Evolutionary conservation across 2,888 invertebrate genomes (phyloP), one percentile per base, ranked within the genome.

Genomic region (Pyrrhosoma nymphula): DNA sequence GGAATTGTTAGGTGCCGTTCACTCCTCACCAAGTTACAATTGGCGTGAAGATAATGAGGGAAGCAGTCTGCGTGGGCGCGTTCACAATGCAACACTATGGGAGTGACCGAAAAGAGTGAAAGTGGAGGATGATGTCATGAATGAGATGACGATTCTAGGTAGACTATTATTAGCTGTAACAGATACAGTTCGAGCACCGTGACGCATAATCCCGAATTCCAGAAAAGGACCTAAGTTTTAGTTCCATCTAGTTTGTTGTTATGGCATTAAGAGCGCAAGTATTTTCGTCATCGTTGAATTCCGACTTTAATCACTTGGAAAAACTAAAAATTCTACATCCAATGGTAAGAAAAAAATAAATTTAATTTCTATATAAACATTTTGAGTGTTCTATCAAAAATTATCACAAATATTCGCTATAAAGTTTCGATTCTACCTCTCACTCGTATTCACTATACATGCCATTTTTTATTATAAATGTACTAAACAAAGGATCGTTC

Each of bases 11-110:
- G n/a, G n/a, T n/a, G n/a, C n/a, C n/a, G 56, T 56, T 56, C 56
- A 12, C 16, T 56, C 10, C 16, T 56, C 56, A 56, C 56, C 56
- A 4, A 20, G 63, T 30, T 75, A 0, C 16, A 30, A 75, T 30
- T 75, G 12, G n/a, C 30, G 75, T 12, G 30, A 30, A 30, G 30
- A 10, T 12, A 75, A 75, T n/a, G 23, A 75, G 0, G n/a, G 69
- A 95, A n/a, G 47, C 55, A 23, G n/a, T 56, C 35, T 35, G 82
- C 82, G 82, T 82, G 26, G 82, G 82, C 26, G 82, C 35, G 30
- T 18, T 26, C 82, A 20, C 26, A 26, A 69, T 26, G 26, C 69
- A 69, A 69, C 69, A 26, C 69, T n/a, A 26, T 69, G 69, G 69
- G 82, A 82, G 18, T 30, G 30, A 35, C 35, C 26, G 82, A 14